Evolutionary conservation across 2,888 invertebrate species (phyloP).

Genomic region (Orthosia gracilis): DNA sequence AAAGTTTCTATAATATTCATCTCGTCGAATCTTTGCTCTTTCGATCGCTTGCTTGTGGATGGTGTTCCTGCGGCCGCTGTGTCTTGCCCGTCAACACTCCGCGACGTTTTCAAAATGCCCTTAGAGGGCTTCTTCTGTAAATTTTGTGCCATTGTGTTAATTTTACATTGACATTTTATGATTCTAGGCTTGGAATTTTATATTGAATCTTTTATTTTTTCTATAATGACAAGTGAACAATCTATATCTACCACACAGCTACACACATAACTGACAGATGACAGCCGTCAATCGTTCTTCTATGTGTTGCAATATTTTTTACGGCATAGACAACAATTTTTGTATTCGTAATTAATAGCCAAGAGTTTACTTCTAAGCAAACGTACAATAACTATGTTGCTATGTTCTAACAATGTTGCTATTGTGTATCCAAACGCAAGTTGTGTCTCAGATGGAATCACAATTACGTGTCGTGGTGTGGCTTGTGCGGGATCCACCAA

Average conservation of each 20-base stretch:
- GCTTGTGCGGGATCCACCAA: too few relatives aligned
- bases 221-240: slow-evolving; percentile 66
- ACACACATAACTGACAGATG: slow-evolving; percentile 50
- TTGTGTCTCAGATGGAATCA: too few relatives aligned
- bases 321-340: neutral
- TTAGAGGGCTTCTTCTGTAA: slow-evolving; percentile 96
- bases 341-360: too few relatives aligned
- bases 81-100: slow-evolving; percentile 95
- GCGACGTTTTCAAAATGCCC: slow-evolving; percentile 97
- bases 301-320: slow-evolving; percentile 14
- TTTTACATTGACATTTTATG: slow-evolving; percentile 75
- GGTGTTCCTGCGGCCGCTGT: slow-evolving; percentile 72
- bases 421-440: neutral
- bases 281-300: slow-evolving; percentile 19
- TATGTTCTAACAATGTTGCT: neutral
- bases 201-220: slow-evolving; percentile 67
- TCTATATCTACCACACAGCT: slow-evolving; percentile 52
- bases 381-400: too few relatives aligned
- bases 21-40: slow-evolving; percentile 98
- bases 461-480: too few relatives aligned
- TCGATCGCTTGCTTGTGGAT: slow-evolving; percentile 87
- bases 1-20: slow-evolving; percentile 99
- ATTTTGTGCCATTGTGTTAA: slow-evolving; percentile 93
- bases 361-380: too few relatives aligned
- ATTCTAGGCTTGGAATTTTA: slow-evolving; percentile 58